Base-by-base conservation (phyloP, 2,113 vertebrate species). In the Erinaceus europaeus region DNA sequence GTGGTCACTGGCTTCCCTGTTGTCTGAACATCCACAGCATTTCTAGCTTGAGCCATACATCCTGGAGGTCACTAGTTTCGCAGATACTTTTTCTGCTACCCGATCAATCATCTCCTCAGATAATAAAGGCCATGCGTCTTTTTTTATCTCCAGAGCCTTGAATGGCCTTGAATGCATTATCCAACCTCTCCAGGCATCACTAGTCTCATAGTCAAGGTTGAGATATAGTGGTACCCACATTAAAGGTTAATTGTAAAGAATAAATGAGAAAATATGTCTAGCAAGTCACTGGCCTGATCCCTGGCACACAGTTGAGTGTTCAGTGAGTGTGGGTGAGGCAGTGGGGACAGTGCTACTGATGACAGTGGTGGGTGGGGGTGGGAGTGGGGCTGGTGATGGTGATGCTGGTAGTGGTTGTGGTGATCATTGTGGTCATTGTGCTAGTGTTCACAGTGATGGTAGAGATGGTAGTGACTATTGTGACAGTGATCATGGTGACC, bases 21-120 rank as follows among this genome's bases (percentile, higher is more conserved):
- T 44, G 42, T 36, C 50, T 65, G 32, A 50, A 14, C 46, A 55
- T 67, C 62, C 72, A 57, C 38, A 76, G 64, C 4, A 53, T 36
- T 50, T 75, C 44, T n/a, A 38, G 50, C 68, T 77, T 72, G 42
- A 32, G 44, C 36, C 74, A 34, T 25, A 36, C 15, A 38, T 80
- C 44, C 53, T 40, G 44, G 83, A 77, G 55, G 69, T 64, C 65
- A 71, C 46, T 73, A 5, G 29, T 55, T 80, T 62, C 89, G 73
- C 62, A 29, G 20, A 4, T 32, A 11, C 13, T 76, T 90, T 36
- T 89, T 93, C 86, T 87, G 29, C 57, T 86, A 76, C 38, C n/a
- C 34, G n/a, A 38, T 1, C 62, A 13, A 68, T 64, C 62, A 62
- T 44, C 36, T 90, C 75, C 57, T 84, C 48, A 29, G 59, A 52